phyloP scores from a whole-genome alignment of 2,113 vertebrate species.

The Gobiocypris rarus region DNA sequence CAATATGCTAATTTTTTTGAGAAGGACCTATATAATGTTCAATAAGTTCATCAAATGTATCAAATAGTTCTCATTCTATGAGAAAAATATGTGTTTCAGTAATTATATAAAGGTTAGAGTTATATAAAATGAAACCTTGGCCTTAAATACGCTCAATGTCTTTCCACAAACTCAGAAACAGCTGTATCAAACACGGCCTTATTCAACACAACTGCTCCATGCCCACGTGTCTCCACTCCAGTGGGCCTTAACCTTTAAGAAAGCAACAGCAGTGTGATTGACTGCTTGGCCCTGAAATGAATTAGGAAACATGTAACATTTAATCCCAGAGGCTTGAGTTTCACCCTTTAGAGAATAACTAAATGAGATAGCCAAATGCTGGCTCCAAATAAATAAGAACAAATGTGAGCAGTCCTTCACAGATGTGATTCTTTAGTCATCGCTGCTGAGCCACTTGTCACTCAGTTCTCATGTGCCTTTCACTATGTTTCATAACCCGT shows the following conservation, averaged over 20 bases:
- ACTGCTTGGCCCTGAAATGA: constrained; percentile 25
- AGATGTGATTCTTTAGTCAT: neutral
- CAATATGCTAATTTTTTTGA: too few species aligned
- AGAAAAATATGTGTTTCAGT: neutral
- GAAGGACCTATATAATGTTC: too few species aligned
- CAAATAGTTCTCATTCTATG: neutral
- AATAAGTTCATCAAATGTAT: neutral
- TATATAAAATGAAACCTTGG: too few species aligned
- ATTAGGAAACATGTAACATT: neutral
- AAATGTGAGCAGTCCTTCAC: constrained; percentile 1
- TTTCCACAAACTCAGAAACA: too few species aligned
- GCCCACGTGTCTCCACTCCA: neutral
- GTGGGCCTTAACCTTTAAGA: constrained; percentile 27
- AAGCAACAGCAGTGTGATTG: constrained; percentile 3
- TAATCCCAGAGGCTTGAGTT: neutral
- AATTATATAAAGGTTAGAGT: neutral
- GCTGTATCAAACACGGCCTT: neutral
- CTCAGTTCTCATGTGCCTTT: neutral
- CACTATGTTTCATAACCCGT: neutral
- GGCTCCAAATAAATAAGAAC: constrained; percentile 2
- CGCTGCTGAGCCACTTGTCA: neutral
- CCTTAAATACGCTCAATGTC: too few species aligned
- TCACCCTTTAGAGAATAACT: neutral
- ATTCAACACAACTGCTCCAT: neutral
- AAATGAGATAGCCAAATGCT: neutral